Percentiles rank a stretch among this genome's conserved stretches.
Evolutionary conservation across 2,888 invertebrate species (phyloP).

Genomic region (Myathropa florea): DNA sequence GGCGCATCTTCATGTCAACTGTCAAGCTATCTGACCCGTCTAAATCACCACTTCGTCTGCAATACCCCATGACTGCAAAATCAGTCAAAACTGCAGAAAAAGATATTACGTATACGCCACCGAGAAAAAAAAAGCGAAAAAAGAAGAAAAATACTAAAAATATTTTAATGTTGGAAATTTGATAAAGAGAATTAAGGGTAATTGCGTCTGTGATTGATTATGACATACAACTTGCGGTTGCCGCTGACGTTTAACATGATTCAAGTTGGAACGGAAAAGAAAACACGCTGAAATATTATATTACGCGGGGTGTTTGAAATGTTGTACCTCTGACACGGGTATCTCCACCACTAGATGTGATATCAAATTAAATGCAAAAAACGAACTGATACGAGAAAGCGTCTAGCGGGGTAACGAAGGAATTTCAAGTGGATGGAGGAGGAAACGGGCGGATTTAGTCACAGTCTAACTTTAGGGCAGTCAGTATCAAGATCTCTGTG

Average conservation of each 20-base stretch:
- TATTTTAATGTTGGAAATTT: conserved; percentile 52
- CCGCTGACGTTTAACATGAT: conserved; percentile 59
- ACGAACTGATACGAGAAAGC: background rate
- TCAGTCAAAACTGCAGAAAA: background rate
- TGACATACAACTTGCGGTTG: conserved; percentile 61
- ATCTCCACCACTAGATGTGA: conserved; percentile 31
- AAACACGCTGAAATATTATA: conserved; percentile 18
- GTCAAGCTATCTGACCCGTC: no score
- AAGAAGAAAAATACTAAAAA: background rate
- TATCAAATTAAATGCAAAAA: conserved; percentile 15
- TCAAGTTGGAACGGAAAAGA: conserved; percentile 26
- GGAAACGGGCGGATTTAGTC: background rate
- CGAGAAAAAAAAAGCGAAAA: background rate
- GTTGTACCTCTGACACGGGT: conserved; percentile 33
- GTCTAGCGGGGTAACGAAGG: background rate
- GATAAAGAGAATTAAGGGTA: conserved; percentile 66
- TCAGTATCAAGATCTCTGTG: no score
- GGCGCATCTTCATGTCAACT: no score
- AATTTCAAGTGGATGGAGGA: background rate
- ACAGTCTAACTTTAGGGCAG: no score
- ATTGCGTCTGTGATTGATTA: conserved; percentile 68
- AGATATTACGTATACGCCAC: conserved; percentile 60
- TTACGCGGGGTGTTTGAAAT: conserved; percentile 61
- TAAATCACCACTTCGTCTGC: background rate
- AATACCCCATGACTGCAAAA: background rate